These are phyloP conservation scores for Strigamia maritima DNA, from an alignment of 2,888 invertebrate genomes.

Conservation along the genomic window DNA sequence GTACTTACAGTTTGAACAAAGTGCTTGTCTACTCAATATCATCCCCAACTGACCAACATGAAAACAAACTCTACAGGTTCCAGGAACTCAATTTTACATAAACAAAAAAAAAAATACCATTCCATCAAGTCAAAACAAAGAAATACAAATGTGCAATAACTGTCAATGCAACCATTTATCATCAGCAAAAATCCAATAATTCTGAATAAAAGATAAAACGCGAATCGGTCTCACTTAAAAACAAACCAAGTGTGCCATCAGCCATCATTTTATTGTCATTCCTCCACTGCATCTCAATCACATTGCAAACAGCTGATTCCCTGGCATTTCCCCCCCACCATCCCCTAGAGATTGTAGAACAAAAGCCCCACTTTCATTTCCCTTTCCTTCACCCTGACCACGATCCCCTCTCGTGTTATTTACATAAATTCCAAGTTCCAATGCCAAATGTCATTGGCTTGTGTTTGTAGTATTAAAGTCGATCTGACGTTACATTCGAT, in stretches of 20 bases:
- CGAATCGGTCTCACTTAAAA: conserved; percentile 3
- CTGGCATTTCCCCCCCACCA: background rate
- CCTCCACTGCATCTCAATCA: conserved; percentile 19
- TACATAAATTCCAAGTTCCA: background rate
- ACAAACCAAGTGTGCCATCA: conserved; percentile 16
- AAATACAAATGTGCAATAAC: conserved; percentile 1
- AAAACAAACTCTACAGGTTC: too few relatives aligned
- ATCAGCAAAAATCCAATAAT: background rate
- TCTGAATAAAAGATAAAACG: background rate
- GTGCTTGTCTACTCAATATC: too few relatives aligned
- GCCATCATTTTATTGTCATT: conserved; percentile 16
- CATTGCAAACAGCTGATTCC: conserved; percentile 14
- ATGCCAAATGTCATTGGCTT: background rate
- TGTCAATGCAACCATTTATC: background rate
- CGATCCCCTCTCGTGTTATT: background rate
- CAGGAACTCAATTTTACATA: too few relatives aligned
- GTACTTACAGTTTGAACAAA: too few relatives aligned
- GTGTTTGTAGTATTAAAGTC: conserved; percentile 4
- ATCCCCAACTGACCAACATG: too few relatives aligned
- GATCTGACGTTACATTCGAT: background rate
- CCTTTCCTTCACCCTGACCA: background rate
- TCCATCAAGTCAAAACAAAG: background rate
- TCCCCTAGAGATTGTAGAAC: background rate
- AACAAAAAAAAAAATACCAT: background rate
- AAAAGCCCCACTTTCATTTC: background rate